Evolutionary conservation across 2,797 vertebrate species (phyloP).

Genomic region (Lutra lutra): DNA sequence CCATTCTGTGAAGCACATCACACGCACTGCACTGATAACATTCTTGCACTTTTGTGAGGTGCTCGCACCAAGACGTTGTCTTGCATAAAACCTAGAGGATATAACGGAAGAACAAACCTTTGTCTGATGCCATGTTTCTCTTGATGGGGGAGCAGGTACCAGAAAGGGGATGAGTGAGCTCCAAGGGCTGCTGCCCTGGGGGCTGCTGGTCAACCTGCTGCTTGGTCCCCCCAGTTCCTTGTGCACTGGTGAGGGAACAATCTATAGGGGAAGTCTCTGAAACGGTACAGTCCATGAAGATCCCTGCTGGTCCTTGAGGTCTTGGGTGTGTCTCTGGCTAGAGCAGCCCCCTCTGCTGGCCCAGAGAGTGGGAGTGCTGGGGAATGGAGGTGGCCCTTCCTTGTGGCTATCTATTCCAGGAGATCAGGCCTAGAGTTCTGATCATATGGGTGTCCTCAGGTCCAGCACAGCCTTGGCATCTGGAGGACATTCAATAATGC

Average conservation of each 20-base stretch:
- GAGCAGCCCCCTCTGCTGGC: background rate
- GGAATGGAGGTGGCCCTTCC: fast-evolving
- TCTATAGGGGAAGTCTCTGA: fast-evolving
- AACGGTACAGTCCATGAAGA: fast-evolving
- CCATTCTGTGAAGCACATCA: background rate
- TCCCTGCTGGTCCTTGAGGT: background rate
- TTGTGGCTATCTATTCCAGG: too few relatives aligned
- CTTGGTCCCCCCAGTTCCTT: background rate
- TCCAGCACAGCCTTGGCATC: background rate
- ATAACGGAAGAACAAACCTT: background rate
- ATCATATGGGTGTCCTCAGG: background rate
- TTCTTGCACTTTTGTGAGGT: background rate
- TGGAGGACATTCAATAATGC: background rate
- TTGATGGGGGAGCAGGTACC: background rate
- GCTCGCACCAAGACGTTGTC: background rate
- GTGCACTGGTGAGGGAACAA: background rate
- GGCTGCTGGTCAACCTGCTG: background rate
- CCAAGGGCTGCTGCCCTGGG: too few relatives aligned
- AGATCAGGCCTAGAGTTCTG: background rate
- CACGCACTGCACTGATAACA: conserved; percentile 32
- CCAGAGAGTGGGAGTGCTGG: background rate
- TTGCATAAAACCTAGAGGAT: conserved; percentile 18
- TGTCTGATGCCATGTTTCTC: background rate
- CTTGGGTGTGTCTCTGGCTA: background rate
- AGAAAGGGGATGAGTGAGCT: background rate